These are phyloP conservation scores for Dryobates pubescens DNA, from an alignment of 2,797 vertebrate species.

Conservation along the genomic window DNA sequence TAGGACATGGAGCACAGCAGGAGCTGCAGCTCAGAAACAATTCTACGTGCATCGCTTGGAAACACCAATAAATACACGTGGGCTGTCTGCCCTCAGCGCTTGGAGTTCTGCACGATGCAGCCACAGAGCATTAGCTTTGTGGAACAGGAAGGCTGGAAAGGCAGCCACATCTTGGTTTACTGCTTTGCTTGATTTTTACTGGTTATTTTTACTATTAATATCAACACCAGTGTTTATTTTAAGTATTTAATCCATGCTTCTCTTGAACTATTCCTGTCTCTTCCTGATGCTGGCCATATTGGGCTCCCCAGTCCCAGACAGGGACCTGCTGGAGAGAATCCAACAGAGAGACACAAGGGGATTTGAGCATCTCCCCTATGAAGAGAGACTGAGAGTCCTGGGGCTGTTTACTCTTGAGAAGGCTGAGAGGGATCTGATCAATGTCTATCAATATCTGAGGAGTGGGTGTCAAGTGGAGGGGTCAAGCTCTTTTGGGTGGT, in stretches of 20 bases:
- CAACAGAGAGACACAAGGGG: too few species aligned
- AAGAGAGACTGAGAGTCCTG: too few species aligned
- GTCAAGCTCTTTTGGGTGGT: too few species aligned
- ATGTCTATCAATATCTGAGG: too few species aligned
- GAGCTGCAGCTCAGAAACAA: conserved; percentile 28
- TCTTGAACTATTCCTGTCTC: background rate
- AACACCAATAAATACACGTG: background rate
- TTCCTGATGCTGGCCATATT: background rate
- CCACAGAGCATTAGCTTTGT: conserved; percentile 8
- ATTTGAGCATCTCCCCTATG: too few species aligned
- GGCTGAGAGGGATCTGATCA: too few species aligned
- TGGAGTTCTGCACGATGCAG: conserved; percentile 24
- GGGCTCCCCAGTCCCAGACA: too few species aligned
- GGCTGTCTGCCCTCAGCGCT: conserved; percentile 13
- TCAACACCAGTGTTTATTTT: too few species aligned
- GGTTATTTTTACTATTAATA: too few species aligned
- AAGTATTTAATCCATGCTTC: background rate
- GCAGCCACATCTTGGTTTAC: background rate
- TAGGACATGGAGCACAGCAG: background rate
- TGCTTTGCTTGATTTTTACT: background rate
- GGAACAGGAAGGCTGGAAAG: background rate
- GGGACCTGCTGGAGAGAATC: too few species aligned
- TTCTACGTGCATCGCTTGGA: background rate
- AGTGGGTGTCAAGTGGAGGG: too few species aligned
- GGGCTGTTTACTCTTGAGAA: too few species aligned